Percentiles rank a stretch among this genome's conserved stretches.
These are phyloP conservation scores for Phenganax marumi DNA, from an alignment of 92 coral and sea anemone species.

Conservation along the genomic window DNA sequence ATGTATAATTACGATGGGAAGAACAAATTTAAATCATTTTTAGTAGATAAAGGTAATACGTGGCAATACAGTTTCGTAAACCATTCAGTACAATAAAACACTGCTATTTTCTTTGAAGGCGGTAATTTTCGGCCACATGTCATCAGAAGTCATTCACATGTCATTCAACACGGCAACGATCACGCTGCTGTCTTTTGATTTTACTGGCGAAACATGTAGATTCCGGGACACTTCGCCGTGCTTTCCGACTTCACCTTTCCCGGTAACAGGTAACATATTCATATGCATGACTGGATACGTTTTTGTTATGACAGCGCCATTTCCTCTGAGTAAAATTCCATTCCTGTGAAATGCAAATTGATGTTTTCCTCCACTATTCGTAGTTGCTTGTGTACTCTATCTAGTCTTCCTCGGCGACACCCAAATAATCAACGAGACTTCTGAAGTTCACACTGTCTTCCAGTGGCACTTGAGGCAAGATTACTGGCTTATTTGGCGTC, in stretches of 20 bases:
- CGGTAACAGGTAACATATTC: conserved; percentile 6
- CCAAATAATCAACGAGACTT: conserved; percentile 21
- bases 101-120: background rate
- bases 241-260: background rate
- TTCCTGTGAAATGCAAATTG: background rate
- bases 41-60: too few species aligned
- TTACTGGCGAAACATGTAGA: background rate
- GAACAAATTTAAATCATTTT: too few species aligned
- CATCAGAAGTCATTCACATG: background rate
- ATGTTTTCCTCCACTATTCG: background rate
- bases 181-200: background rate
- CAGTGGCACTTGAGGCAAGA: background rate
- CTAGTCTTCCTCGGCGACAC: background rate
- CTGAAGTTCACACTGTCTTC: conserved; percentile 13
- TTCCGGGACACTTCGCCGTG: background rate
- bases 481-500: conserved; percentile 15
- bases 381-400: background rate
- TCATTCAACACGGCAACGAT: background rate
- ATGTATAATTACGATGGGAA: too few species aligned
- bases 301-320: background rate
- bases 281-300: background rate
- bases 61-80: too few species aligned
- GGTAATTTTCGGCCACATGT: background rate
- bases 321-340: background rate
- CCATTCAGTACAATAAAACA: background rate